Conservation (phyloP, 2,888 invertebrate species). For the Brachylomia viminalis region DNA sequence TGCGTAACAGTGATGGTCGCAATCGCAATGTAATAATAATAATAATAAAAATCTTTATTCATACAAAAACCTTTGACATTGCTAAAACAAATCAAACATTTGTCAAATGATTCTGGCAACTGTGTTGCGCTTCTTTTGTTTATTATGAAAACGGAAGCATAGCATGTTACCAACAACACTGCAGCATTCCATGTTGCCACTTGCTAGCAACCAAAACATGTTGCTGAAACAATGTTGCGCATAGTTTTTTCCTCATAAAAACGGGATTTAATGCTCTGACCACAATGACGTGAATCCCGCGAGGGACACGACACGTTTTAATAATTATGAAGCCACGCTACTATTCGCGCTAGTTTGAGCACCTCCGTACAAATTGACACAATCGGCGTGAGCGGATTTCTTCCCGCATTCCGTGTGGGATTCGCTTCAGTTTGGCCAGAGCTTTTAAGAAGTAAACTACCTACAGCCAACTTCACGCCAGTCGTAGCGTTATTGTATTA, state of each 20-base stretch:
- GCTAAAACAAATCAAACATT: too few species aligned
- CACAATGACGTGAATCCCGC: background rate
- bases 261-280: background rate
- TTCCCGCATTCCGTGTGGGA: background rate
- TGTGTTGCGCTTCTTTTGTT: background rate
- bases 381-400: background rate
- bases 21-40: too few species aligned
- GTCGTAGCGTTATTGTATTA: too few species aligned
- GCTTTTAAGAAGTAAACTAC: too few species aligned
- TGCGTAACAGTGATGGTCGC: background rate
- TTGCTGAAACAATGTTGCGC: too few species aligned
- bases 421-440: background rate
- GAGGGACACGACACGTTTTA: background rate
- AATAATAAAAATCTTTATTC: too few species aligned
- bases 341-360: background rate
- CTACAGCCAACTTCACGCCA: too few species aligned
- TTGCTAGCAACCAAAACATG: background rate
- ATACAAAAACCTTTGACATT: too few species aligned
- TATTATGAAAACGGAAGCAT: background rate
- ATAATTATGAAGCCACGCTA: too few species aligned
- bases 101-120: background rate
- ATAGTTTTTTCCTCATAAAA: background rate
- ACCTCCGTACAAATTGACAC: background rate
- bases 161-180: background rate
- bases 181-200: background rate